Evolutionary conservation across 2,797 vertebrate species (phyloP), one percentile per base, ranked within the genome.

Genomic region (Buphagus erythrorhynchus): DNA sequence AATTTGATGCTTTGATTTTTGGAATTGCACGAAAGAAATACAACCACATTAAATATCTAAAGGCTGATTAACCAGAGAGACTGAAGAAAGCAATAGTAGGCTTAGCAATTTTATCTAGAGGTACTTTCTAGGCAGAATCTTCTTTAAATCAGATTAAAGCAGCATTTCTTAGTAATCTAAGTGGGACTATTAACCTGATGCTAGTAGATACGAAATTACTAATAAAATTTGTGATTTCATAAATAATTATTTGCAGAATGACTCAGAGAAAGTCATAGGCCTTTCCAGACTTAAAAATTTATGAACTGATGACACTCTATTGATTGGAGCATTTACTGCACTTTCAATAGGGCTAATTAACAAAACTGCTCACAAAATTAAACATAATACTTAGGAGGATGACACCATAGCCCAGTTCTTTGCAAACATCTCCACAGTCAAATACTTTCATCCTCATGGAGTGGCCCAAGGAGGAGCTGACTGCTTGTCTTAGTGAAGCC

Each of bases 201-300:
- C 4, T 66, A 55, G 25, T 10, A 73, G 26, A 71, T n/a, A 54
- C 0, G 13, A 85, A 95, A 89, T 87, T 77, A 71, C 48, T 65
- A 63, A 77, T 38, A 84, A 80, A 74, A 77, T 21, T 20, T 59
- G 16, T 85, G 42, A 74, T 57, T 89, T 88, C 68, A 67, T 67
- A 95, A 86, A 92, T 86, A 79, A 85, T 82, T 92, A 94, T 95
- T 95, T 91, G 67, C 36, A 95, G 71, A 93, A 92, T 69, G 52
- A 89, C 67, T 91, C 78, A 58, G 55, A 87, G 43, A 89, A 95
- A 89, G 71, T n/a, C 73, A 93, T 16, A 80, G 45, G 16, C 40
- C 5, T 77, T 90, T 74, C 35, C 73, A 86, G 65, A 49, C 38
- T 74, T 86, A 87, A 91, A 95, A 90, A 86, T 77, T 71, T 74